Conservation (phyloP, 2,113 vertebrate genomes). For the Progne subis region DNA sequence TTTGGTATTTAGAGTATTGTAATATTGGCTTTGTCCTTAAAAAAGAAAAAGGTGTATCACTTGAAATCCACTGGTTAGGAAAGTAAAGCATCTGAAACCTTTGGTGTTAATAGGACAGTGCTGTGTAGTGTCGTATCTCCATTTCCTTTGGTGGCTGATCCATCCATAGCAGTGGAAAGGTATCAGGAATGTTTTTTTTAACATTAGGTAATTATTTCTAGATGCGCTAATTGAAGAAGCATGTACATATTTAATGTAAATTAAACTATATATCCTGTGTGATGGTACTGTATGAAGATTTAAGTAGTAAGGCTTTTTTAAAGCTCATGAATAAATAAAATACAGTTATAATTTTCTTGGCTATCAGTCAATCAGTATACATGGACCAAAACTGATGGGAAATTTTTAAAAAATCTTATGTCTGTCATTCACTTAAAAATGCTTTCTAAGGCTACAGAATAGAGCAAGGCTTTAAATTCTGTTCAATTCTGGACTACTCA, state of each 20-base stretch:
- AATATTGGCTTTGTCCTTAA: neutral
- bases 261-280: neutral
- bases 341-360: neutral
- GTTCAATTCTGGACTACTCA: neutral
- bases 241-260: neutral
- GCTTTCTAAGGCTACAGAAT: neutral
- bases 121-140: neutral
- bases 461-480: neutral
- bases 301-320: neutral
- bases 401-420: neutral
- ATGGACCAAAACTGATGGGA: neutral
- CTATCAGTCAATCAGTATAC: neutral
- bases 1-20: neutral
- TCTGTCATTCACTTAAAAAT: neutral
- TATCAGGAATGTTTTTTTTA: neutral
- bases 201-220: neutral
- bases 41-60: neutral
- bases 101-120: rapidly evolving
- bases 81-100: neutral
- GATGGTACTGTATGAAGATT: neutral
- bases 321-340: slow-evolving; percentile 7
- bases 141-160: neutral
- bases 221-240: neutral
- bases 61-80: neutral
- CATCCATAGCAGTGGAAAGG: neutral